Evolutionary conservation across 2,113 vertebrate genomes (phyloP).

Genomic region (Arizona elegans): DNA sequence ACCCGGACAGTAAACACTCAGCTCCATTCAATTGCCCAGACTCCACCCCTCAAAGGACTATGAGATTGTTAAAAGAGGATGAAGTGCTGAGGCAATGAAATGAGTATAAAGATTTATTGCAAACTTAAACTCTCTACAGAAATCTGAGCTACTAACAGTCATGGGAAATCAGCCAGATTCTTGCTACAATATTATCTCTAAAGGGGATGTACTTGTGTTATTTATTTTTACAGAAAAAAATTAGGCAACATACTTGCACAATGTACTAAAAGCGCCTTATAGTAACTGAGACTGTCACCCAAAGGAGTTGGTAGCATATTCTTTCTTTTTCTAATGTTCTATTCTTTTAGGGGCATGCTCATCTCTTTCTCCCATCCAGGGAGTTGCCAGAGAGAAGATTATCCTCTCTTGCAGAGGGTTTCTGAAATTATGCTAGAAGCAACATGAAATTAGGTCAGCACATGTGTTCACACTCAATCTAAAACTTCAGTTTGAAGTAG

Average conservation of each 20-base stretch:
- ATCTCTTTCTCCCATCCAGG: background rate
- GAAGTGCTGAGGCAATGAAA: too few species aligned
- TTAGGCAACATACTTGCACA: background rate
- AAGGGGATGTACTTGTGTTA: background rate
- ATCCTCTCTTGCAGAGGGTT: background rate
- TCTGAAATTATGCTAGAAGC: background rate
- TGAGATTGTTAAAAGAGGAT: too few species aligned
- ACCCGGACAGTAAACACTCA: too few species aligned
- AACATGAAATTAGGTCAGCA: background rate
- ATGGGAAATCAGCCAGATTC: background rate
- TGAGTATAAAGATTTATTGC: too few species aligned
- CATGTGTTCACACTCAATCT: background rate
- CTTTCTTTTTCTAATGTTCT: background rate
- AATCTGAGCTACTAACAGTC: too few species aligned
- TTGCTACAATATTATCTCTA: background rate
- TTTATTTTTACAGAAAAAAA: background rate
- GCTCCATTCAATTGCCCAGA: too few species aligned
- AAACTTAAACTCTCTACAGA: too few species aligned
- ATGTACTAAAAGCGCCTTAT: background rate
- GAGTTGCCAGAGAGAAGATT: background rate
- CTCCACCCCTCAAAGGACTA: too few species aligned
- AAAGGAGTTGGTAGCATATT: background rate
- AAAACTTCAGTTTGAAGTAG: background rate
- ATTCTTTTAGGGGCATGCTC: background rate
- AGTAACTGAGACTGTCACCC: background rate